phyloP scores from a whole-genome alignment of 1,140 invertebrate species.

The Adelges cooleyi region DNA sequence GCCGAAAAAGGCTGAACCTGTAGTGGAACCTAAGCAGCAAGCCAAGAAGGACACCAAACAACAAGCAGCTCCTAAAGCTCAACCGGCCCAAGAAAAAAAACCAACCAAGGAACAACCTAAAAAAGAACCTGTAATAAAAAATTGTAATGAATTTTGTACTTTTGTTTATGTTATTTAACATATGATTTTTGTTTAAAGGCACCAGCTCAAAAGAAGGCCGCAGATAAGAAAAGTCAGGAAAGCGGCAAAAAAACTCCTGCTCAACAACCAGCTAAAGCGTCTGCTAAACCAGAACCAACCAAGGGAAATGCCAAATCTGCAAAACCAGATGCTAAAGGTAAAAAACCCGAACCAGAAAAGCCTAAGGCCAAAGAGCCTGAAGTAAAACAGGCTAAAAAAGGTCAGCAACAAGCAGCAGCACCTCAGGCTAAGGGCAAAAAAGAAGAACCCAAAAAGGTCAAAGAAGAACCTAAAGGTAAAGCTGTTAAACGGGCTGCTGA shows the following conservation, averaged over 20 bases:
- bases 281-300: conserved; percentile 6
- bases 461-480: conserved; percentile 19
- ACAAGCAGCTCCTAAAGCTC: conserved; percentile 7
- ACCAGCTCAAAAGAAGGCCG: conserved; percentile 10
- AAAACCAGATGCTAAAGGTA: conserved; percentile 11
- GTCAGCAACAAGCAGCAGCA: conserved; percentile 14
- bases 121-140: conserved; percentile 10
- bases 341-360: conserved; percentile 24
- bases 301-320: neutral
- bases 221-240: neutral
- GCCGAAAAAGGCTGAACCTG: conserved; percentile 5
- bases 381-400: conserved; percentile 9
- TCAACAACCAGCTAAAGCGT: conserved; percentile 1
- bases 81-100: conserved; percentile 9
- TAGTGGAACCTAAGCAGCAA: neutral
- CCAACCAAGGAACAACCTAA: neutral
- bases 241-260: conserved; percentile 17
- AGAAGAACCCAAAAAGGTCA: conserved; percentile 6
- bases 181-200: neutral
- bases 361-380: conserved; percentile 18
- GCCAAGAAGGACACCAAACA: conserved; percentile 10
- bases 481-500: neutral
- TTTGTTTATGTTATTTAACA: neutral
- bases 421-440: neutral
- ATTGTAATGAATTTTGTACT: neutral